Base-by-base conservation (phyloP, 2,113 vertebrate species). In the Cygnus buccinator region DNA sequence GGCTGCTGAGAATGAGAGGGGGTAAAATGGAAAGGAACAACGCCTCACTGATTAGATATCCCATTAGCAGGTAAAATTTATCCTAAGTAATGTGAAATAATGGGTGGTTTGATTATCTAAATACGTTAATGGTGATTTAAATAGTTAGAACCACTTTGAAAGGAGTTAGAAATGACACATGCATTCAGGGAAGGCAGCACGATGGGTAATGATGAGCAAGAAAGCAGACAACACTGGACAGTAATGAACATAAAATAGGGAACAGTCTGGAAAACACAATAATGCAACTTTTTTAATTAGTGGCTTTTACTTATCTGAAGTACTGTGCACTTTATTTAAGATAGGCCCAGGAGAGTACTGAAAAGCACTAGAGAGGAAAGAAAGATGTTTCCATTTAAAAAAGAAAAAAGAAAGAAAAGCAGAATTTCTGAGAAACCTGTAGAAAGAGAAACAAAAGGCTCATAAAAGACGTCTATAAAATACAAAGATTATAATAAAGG, bases 391-490 rank as follows among this genome's bases (percentile, higher is more conserved):
- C 79, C 62, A 83, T 74, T 89, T 79, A 48, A 48, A 22, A 48
- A 48, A 46, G 21, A 46, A 87, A 48, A 48, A 48, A 46, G 10
- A 21, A 46, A 87, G 50, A 14, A 10, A 18, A 17, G 19, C 26
- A 8, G 84, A 95, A 88, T 94, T 81, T 67, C 73, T 68, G 52
- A 74, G 61, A 62, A 95, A 92, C 83, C 10, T 28, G 8, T 54
- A n/a, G 4, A 20, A 91, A 85, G 58, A 75, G 62, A 84, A 95
- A 2, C 87, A 91, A 87, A 39, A 79, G 61, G 33, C 15, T 79
- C 63, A 70, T 59, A 81, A 86, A 90, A 92, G 58, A 90, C 12
- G 50, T 79, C 65, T 72, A 46, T 54, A 93, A 96, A 94, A 84
- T 44, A 94, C 26, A 4, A 14, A 75, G 58, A 79, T 84, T 54